Percentiles rank a stretch among this genome's conserved stretches.
Conservation (phyloP, 2,113 vertebrate genomes). For the Phyllostomus hastatus region DNA sequence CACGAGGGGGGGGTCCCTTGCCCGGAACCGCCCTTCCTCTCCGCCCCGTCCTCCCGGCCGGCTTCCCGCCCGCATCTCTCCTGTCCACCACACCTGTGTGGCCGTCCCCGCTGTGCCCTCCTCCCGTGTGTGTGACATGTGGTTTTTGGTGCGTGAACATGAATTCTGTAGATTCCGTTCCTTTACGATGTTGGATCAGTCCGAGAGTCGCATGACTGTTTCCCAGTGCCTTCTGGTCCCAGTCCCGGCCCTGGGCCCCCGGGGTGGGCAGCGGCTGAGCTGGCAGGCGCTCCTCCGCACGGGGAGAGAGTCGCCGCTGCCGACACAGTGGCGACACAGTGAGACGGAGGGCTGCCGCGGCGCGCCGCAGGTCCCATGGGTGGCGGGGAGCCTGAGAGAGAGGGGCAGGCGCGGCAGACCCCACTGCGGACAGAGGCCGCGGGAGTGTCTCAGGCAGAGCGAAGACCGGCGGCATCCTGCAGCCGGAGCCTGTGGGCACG, state of each 20-base stretch:
- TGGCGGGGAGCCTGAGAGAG: no score
- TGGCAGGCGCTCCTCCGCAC: neutral
- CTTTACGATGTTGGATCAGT: neutral
- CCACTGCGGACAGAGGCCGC: neutral
- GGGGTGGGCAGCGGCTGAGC: neutral
- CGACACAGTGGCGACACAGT: neutral
- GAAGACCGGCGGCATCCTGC: neutral
- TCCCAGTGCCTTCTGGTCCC: neutral
- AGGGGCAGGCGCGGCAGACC: neutral
- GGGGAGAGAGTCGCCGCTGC: neutral
- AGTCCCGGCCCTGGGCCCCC: neutral
- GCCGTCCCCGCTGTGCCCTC: neutral
- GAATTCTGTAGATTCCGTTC: neutral
- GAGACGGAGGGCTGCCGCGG: neutral
- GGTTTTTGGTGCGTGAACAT: neutral
- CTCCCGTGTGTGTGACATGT: neutral
- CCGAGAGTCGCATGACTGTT: neutral
- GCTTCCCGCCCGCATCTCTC: neutral
- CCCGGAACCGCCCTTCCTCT: neutral
- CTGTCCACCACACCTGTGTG: neutral
- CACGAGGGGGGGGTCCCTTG: neutral
- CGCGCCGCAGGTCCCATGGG: no score
- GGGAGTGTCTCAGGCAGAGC: no score
- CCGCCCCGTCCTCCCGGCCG: no score
- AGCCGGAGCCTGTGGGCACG: rapidly evolving